These are phyloP conservation scores for Acromyrmex echinatior DNA, from an alignment of 1,140 invertebrate genomes.

Conservation along the genomic window DNA sequence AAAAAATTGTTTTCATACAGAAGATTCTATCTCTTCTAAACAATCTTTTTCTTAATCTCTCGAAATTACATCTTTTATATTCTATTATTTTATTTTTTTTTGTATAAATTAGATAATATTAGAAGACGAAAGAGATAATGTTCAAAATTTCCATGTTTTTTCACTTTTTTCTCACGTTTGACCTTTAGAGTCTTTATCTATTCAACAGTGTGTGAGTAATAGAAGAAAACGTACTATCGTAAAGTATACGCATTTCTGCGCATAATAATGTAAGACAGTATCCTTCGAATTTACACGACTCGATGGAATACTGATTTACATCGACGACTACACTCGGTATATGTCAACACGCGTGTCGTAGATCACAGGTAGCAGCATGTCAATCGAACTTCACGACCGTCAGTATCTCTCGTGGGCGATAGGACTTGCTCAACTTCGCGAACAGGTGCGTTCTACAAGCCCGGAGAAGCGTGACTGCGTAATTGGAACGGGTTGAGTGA, in stretches of 20 bases:
- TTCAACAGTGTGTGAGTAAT: background rate
- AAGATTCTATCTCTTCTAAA: background rate
- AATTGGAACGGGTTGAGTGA: conserved; percentile 57
- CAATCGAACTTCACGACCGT: conserved; percentile 40
- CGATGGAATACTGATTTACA: conserved; percentile 56
- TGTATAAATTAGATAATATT: background rate
- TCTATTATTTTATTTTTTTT: conserved; percentile 15
- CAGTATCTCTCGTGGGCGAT: conserved; percentile 64
- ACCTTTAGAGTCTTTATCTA: background rate
- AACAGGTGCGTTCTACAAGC: conserved; percentile 72
- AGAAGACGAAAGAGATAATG: background rate
- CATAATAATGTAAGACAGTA: conserved; percentile 24
- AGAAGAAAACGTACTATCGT: background rate
- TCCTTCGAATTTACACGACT: conserved; percentile 17
- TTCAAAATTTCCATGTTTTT: background rate
- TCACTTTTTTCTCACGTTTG: background rate
- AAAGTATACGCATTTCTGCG: conserved; percentile 25
- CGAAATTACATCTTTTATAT: background rate
- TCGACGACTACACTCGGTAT: conserved; percentile 11
- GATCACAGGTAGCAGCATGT: conserved; percentile 58
- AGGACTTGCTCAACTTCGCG: conserved; percentile 64
- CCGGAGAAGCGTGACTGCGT: conserved; percentile 60
- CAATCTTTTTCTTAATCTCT: background rate
- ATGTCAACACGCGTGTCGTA: conserved; percentile 39
- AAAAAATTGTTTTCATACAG: background rate